These are phyloP conservation scores for Sebastes dallii DNA, from an alignment of 2,797 vertebrate species.

Conservation along the genomic window DNA sequence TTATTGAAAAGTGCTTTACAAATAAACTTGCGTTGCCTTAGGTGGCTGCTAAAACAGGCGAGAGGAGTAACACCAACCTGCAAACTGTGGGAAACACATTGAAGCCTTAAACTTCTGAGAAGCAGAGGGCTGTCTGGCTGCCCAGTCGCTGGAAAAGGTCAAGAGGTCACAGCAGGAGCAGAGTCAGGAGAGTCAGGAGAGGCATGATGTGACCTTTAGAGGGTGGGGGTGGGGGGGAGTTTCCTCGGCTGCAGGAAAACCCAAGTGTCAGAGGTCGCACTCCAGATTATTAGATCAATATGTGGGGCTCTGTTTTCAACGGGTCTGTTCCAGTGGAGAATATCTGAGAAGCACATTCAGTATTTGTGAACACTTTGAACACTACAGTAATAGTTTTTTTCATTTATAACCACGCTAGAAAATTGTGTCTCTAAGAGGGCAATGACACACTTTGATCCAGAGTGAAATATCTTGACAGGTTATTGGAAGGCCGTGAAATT, in stretches of 20 bases:
- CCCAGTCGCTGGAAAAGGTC: constrained; percentile 2
- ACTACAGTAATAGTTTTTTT: not conserved
- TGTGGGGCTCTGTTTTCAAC: constrained; percentile 17
- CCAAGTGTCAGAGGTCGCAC: constrained; percentile 38
- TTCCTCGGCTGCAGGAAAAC: constrained; percentile 24
- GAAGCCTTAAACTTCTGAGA: constrained; percentile 1
- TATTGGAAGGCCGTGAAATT: not conserved
- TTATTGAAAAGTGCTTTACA: not conserved
- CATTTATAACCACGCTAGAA: not conserved
- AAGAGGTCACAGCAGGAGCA: constrained; percentile 30
- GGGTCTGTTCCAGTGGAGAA: not conserved
- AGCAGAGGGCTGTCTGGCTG: not conserved
- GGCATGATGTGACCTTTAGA: constrained; percentile 17
- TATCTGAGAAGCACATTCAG: not conserved
- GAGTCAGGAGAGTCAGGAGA: constrained; percentile 3
- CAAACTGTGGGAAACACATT: not conserved
- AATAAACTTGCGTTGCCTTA: not conserved
- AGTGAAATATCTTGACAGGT: not conserved
- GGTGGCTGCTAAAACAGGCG: not conserved
- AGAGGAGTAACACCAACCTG: not conserved
- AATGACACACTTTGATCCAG: not conserved
- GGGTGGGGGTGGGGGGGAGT: not conserved
- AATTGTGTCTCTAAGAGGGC: not conserved
- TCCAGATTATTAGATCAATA: constrained; percentile 49
- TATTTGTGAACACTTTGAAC: not conserved